Evolutionary conservation across 2,888 invertebrate genomes (phyloP).

Genomic region (Ormyrus pomaceus): DNA sequence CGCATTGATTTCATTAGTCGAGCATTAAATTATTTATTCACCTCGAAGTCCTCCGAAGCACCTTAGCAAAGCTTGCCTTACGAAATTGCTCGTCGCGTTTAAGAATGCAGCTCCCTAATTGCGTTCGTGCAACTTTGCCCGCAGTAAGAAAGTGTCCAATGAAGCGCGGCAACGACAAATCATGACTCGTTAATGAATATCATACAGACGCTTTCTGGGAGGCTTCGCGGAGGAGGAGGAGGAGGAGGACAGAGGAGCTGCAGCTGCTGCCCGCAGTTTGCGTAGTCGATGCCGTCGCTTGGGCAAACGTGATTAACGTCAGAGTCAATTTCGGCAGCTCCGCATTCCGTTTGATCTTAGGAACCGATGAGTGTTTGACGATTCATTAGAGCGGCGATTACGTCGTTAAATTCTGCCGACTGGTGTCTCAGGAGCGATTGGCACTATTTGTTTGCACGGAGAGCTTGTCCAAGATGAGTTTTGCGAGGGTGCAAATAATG

Average conservation of each 20-base stretch:
- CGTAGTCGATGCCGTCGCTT: constrained; percentile 17
- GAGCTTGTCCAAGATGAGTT: no score
- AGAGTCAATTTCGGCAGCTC: constrained; percentile 61
- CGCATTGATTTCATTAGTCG: no score
- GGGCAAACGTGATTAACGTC: constrained; percentile 62
- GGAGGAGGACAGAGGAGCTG: not conserved
- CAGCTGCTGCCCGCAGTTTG: constrained; percentile 28
- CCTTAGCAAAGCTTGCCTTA: not conserved
- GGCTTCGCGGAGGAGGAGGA: not conserved
- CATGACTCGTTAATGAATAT: constrained; percentile 45
- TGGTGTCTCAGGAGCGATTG: not conserved
- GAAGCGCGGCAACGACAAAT: constrained; percentile 21
- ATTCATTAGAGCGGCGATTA: constrained; percentile 65
- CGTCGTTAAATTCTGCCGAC: constrained; percentile 43
- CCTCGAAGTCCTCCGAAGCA: no score
- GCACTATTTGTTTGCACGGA: no score
- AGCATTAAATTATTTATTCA: no score
- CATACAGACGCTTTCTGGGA: not conserved
- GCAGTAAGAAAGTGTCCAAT: constrained; percentile 23
- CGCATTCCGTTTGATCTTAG: constrained; percentile 69
- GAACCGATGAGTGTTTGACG: constrained; percentile 67
- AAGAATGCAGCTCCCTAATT: constrained; percentile 4
- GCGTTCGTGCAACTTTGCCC: not conserved
- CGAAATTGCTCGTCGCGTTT: not conserved
- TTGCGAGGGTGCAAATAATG: no score